Base-by-base conservation (phyloP, 2,797 vertebrate genomes). In the Onychomys leucogaster region DNA sequence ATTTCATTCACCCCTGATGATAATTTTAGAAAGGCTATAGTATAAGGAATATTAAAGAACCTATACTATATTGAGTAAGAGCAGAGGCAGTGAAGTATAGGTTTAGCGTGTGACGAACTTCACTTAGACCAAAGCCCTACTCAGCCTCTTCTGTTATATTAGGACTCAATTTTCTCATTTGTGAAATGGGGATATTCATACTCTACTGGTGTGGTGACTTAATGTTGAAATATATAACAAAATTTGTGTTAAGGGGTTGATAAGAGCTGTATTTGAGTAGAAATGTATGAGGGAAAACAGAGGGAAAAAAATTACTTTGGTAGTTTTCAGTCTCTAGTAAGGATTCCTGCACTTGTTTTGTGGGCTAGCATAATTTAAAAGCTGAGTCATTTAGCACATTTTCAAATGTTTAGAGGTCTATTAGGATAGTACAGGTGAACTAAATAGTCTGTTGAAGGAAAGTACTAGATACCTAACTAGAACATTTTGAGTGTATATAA, bases 321-420 rank as follows among this genome's bases (percentile, higher is more conserved):
- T 34, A 65, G 63, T 84, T 63, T 46, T 85, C 19, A 49, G 17
- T 85, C 43, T 85, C 41, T 84, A 65, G 4, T 41, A 46, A 65
- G 17, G 41, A 65, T 46, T 19, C 32, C 34, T 67, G 4, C 85
- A n/a, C 12, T 19, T 85, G 43, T 49, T 67, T 65, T n/a, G 19
- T 85, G 21, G 41, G 83, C 32, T 49, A 16, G 43, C 43, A 85
- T n/a, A 23, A 85, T 93, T 91, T 93, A 91, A 96, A 75, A 90
- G 52, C 76, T 84, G 57, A 92, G 86, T 61, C 12, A 86, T 81
- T 67, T 86, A 78, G 32, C 23, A 92, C 6, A 82, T 81, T 96
- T 87, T 91, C 29, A 95, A 78, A n/a, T 96, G 76, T 93, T 95
- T 89, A 85, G 49, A 25, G 90, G 61, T 59, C 23, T 69, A 29